Evolutionary conservation across 2,113 vertebrate species (phyloP).

Genomic region (Microcebus ravelobensis): DNA sequence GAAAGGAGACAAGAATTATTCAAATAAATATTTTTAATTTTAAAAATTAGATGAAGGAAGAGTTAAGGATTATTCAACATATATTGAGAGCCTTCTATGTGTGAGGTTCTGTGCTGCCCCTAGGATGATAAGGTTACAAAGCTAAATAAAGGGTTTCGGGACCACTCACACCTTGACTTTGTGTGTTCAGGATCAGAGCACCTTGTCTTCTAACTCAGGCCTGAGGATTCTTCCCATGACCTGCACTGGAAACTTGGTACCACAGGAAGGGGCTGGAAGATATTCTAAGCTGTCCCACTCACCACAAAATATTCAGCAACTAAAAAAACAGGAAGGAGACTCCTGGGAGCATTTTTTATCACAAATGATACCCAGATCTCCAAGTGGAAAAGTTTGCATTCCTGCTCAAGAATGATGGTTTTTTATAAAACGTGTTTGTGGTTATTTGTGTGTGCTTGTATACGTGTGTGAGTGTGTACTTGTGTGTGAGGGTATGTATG

Average conservation of each 20-base stretch:
- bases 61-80: not conserved
- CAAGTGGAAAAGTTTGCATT: not conserved
- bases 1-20: not conserved
- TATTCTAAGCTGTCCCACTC: no score
- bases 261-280: not conserved
- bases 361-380: not conserved
- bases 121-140: not conserved
- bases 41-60: not conserved
- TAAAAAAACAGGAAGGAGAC: not conserved
- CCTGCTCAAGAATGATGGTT: not conserved
- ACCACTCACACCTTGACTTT: not conserved
- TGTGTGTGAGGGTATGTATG: not conserved
- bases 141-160: not conserved
- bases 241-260: no score
- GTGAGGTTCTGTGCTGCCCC: not conserved
- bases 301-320: not conserved
- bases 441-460: not conserved
- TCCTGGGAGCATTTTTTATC: not conserved
- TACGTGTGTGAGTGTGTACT: not conserved
- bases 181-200: not conserved
- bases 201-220: not conserved
- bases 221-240: not conserved
- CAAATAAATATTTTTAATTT: conserved; percentile 11
- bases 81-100: not conserved
- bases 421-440: not conserved